A percentile compares a stretch with the other conserved stretches of the same genome.
Conservation (phyloP, 2,797 vertebrate genomes). For the Glyptemys insculpta region DNA sequence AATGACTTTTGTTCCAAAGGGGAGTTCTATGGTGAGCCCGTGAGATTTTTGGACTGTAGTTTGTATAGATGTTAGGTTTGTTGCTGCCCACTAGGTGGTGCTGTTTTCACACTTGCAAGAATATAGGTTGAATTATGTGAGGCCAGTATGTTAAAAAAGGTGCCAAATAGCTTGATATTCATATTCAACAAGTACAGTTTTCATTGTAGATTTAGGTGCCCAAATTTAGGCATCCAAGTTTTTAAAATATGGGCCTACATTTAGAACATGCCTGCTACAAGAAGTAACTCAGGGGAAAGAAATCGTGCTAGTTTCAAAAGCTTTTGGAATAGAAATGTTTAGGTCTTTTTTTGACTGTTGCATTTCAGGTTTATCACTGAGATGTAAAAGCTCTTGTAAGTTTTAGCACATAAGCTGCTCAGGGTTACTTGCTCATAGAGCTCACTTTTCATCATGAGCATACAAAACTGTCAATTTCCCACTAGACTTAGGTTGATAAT, state of each 20-base stretch:
- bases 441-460: neutral
- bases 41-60: fast-evolving
- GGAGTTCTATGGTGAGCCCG: fast-evolving
- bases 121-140: neutral
- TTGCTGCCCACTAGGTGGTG: constrained; percentile 72
- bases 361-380: neutral
- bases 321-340: neutral
- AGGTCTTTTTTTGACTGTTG: neutral
- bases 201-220: fast-evolving
- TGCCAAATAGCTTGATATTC: neutral
- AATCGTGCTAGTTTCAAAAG: neutral
- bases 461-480: neutral
- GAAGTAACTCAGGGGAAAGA: neutral
- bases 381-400: neutral
- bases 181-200: neutral
- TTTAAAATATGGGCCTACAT: neutral
- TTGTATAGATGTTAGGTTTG: fast-evolving
- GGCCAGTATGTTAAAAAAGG: neutral
- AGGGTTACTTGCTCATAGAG: neutral
- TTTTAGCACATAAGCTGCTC: neutral
- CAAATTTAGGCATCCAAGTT: neutral
- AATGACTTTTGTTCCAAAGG: neutral
- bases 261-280: neutral
- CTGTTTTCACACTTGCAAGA: constrained; percentile 36
- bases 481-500: neutral